phyloP scores from a whole-genome alignment of 2,113 vertebrate species.

The Rhinogobius similis region DNA sequence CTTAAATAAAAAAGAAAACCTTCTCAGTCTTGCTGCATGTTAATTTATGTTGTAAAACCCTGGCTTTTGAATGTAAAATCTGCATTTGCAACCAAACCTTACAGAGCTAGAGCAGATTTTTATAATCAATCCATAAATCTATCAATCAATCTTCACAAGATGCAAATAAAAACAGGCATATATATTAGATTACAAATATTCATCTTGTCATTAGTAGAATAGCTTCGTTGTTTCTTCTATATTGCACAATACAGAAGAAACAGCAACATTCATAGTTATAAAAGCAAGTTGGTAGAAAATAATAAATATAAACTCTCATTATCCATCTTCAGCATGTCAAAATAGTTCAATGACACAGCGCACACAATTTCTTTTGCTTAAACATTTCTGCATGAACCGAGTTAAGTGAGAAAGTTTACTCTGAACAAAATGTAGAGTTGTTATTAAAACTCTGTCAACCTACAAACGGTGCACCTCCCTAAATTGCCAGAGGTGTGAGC shows the following conservation, averaged over 20 bases:
- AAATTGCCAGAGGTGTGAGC: slow-evolving; percentile 43
- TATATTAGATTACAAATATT: too few species aligned
- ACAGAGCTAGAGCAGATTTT: neutral
- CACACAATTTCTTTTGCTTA: neutral
- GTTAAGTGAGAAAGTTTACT: neutral
- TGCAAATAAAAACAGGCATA: too few species aligned
- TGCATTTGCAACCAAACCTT: neutral
- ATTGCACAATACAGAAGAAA: too few species aligned
- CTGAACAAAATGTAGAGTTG: too few species aligned
- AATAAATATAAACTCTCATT: neutral
- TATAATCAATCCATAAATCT: too few species aligned
- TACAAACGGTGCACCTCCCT: slow-evolving; percentile 24
- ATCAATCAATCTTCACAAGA: too few species aligned
- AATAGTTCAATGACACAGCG: neutral
- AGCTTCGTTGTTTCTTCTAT: too few species aligned
- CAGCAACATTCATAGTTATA: too few species aligned
- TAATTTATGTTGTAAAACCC: neutral
- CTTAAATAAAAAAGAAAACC: too few species aligned
- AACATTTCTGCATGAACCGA: neutral
- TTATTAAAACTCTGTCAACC: neutral
- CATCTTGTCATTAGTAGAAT: too few species aligned
- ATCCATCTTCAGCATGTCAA: neutral
- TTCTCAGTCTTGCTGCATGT: too few species aligned
- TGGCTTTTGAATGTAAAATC: neutral
- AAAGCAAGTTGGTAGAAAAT: too few species aligned